Evolutionary conservation across 2,888 invertebrate species (phyloP).

Genomic region (Arge pagana): DNA sequence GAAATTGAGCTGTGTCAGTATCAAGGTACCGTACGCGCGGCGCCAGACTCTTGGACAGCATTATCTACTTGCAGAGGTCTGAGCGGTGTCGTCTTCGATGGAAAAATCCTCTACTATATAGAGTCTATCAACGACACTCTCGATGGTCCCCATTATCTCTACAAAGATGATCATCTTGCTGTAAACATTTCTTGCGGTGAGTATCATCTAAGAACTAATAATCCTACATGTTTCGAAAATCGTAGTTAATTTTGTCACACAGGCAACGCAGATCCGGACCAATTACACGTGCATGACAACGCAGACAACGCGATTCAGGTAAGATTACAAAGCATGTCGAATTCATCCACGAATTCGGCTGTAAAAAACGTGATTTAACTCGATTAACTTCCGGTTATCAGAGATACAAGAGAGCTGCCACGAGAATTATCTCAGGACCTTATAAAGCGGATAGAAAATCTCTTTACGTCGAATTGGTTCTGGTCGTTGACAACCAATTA

Average conservation of each 20-base stretch:
- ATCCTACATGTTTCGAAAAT: no score
- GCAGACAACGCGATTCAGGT: no score
- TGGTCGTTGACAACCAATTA: constrained; percentile 87
- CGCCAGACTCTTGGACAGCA: constrained; percentile 78
- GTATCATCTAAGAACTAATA: no score
- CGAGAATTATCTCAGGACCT: constrained; percentile 77
- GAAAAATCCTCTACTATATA: constrained; percentile 75
- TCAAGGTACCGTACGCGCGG: constrained; percentile 73
- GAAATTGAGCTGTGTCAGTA: constrained; percentile 78
- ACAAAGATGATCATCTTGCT: constrained; percentile 69
- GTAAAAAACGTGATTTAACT: no score
- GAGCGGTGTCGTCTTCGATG: constrained; percentile 81
- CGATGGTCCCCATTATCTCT: constrained; percentile 66
- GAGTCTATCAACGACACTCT: constrained; percentile 60
- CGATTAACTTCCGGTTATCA: no score
- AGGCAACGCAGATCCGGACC: no score
- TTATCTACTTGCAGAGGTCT: constrained; percentile 80
- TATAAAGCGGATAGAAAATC: constrained; percentile 85
- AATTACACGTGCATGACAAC: no score
- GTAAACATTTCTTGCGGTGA: constrained; percentile 66
- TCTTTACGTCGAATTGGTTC: constrained; percentile 85
- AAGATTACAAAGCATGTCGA: no score
- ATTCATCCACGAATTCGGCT: no score
- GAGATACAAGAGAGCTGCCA: constrained; percentile 74
- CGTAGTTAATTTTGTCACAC: no score